A percentile compares a stretch with the other conserved stretches of the same genome.
Evolutionary conservation across 2,797 vertebrate genomes (phyloP).

Genomic region (Decapterus maruadsi): DNA sequence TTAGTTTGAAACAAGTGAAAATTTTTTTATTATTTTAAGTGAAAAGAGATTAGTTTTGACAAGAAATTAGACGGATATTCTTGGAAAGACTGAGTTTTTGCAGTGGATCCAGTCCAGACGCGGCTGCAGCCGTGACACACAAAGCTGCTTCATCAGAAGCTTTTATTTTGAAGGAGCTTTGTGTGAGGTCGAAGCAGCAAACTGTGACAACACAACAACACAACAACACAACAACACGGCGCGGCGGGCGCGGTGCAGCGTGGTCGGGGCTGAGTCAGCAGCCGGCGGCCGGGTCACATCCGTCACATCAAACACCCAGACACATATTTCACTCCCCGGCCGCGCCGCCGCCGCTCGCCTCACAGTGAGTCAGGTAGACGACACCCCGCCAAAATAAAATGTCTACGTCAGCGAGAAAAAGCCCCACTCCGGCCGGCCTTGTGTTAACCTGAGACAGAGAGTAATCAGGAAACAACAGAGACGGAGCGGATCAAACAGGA

Average conservation of each 20-base stretch:
- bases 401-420: slow-evolving; percentile 38
- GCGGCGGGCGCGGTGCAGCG: too few relatives aligned
- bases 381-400: slow-evolving; percentile 7
- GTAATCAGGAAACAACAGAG: not conserved
- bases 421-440: not conserved
- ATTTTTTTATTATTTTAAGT: too few relatives aligned
- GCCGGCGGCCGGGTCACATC: slow-evolving; percentile 29
- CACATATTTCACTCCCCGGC: slow-evolving; percentile 43
- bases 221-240: not conserved
- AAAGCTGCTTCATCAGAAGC: not conserved
- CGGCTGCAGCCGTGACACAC: not conserved
- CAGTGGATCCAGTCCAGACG: not conserved
- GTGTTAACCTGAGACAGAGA: not conserved
- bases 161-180: not conserved
- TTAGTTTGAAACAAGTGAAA: too few relatives aligned
- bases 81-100: too few relatives aligned
- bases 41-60: too few relatives aligned
- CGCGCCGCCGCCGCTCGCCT: not conserved
- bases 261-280: slow-evolving; percentile 38
- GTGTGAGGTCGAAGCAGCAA: not conserved
- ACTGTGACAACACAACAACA: not conserved
- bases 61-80: too few relatives aligned
- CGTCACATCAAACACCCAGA: slow-evolving; percentile 18
- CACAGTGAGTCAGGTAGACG: slow-evolving; percentile 18
- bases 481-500: not conserved